Percentiles rank a stretch among this genome's conserved stretches.
These are phyloP conservation scores for Sylvietta virens DNA, from an alignment of 2,113 vertebrate genomes.

Conservation along the genomic window DNA sequence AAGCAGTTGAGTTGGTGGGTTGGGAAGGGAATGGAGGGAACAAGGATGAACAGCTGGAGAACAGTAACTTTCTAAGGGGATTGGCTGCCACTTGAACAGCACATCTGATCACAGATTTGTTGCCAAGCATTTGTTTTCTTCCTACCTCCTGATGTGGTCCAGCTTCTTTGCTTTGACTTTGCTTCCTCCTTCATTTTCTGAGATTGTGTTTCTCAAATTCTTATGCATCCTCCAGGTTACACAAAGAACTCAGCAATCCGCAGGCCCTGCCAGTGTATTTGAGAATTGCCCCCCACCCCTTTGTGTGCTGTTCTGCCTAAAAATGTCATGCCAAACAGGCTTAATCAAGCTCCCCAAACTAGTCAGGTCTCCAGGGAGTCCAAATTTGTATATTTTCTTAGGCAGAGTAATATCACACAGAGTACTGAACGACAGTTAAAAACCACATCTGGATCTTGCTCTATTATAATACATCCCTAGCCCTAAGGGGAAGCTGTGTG, in stretches of 20 bases:
- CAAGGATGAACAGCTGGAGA: conserved; percentile 20
- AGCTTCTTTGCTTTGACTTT: conserved; percentile 17
- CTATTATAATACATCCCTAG: conserved; percentile 45
- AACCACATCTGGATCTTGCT: conserved; percentile 63
- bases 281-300: background rate
- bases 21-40: background rate
- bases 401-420: conserved; percentile 42
- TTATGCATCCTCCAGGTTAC: background rate
- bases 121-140: conserved; percentile 50
- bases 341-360: conserved; percentile 34
- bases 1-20: background rate
- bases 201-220: background rate
- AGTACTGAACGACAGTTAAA: conserved; percentile 43
- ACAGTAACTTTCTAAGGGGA: conserved; percentile 19
- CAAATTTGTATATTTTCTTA: conserved; percentile 59
- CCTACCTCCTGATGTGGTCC: conserved; percentile 6
- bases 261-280: background rate
- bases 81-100: conserved; percentile 1
- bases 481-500: conserved; percentile 49
- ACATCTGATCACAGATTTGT: background rate
- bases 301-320: background rate
- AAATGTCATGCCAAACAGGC: background rate
- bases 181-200: background rate
- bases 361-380: background rate
- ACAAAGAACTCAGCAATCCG: background rate